Evolutionary conservation across 1,140 invertebrate genomes (phyloP).

Genomic region (Brevipalpus yothersi): DNA sequence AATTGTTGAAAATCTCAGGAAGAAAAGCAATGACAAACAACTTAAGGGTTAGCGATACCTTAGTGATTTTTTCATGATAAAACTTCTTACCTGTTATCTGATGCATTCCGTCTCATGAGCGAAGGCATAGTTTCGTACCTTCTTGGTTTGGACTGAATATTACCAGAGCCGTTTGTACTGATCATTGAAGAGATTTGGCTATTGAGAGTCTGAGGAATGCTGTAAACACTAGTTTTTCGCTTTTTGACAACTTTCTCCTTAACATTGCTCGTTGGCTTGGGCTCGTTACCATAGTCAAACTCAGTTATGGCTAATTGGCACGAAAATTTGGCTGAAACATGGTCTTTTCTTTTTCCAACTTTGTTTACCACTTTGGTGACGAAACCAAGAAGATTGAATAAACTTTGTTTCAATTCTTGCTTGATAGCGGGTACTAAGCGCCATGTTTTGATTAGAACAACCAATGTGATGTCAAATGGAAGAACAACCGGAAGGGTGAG

Average conservation of each 20-base stretch:
- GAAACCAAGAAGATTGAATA: constrained; percentile 6
- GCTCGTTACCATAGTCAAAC: constrained; percentile 20
- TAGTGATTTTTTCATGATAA: too few species aligned
- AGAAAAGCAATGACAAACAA: too few species aligned
- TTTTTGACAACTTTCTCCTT: not conserved
- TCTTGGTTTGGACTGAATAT: too few species aligned
- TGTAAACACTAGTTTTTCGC: not conserved
- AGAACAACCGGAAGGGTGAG: constrained; percentile 56
- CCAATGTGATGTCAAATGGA: constrained; percentile 46
- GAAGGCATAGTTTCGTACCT: too few species aligned
- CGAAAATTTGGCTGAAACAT: constrained; percentile 19
- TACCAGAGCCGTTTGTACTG: too few species aligned
- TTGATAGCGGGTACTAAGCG: constrained; percentile 5
- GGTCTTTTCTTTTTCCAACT: not conserved
- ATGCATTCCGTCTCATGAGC: too few species aligned
- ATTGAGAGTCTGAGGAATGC: not conserved
- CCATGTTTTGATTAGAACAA: constrained; percentile 10
- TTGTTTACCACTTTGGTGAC: not conserved
- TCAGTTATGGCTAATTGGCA: constrained; percentile 41
- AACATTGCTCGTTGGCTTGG: not conserved
- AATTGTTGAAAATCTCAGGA: too few species aligned
- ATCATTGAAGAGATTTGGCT: too few species aligned
- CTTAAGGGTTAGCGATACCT: too few species aligned
- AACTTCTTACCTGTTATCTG: too few species aligned
- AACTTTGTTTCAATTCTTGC: constrained; percentile 3